Percentiles rank a stretch among this genome's conserved stretches.
phyloP scores from a whole-genome alignment of 2,113 vertebrate genomes.

The Sinocyclocheilus maitianheensis region DNA sequence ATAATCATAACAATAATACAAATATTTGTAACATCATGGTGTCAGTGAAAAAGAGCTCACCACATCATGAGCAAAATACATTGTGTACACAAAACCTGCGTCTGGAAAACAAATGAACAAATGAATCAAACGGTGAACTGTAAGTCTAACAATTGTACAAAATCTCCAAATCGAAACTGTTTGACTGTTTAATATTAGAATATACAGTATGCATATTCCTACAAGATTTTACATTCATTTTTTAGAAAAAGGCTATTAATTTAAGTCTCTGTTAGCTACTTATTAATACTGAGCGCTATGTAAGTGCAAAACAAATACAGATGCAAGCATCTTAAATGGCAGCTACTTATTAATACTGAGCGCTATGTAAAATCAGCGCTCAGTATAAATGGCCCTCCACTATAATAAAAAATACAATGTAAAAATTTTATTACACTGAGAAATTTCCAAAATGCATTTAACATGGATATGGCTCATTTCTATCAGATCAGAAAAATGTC shows the following conservation, averaged over 20 bases:
- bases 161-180: neutral
- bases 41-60: conserved; percentile 56
- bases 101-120: neutral
- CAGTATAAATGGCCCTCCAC: neutral
- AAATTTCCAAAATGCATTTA: neutral
- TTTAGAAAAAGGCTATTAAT: neutral
- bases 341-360: too few species aligned
- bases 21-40: conserved; percentile 58
- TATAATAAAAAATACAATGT: neutral
- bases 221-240: neutral
- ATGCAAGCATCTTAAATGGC: neutral
- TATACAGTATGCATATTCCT: too few species aligned
- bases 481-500: neutral
- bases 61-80: conserved; percentile 35
- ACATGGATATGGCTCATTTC: neutral
- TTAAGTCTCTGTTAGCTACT: neutral
- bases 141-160: neutral
- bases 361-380: too few species aligned
- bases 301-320: neutral
- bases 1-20: conserved; percentile 66
- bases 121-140: neutral
- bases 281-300: neutral
- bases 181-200: too few species aligned
- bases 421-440: neutral
- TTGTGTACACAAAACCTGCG: conserved; percentile 36